A percentile compares a stretch with the other conserved stretches of the same genome.
phyloP scores from a whole-genome alignment of 2,113 vertebrate species.

The Catharus minimus region DNA sequence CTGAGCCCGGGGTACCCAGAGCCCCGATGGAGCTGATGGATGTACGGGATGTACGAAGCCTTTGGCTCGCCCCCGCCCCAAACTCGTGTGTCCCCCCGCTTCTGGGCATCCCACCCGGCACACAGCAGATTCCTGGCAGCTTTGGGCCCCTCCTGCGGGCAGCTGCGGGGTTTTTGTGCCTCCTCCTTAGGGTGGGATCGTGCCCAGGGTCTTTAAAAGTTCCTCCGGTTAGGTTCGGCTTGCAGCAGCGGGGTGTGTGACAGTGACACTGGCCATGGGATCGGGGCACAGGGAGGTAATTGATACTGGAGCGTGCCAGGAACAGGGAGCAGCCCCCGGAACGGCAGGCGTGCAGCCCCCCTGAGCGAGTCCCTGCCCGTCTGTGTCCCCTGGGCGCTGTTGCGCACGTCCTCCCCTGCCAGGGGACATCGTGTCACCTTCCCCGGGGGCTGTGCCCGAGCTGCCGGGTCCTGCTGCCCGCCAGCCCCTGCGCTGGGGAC shows the following conservation, averaged over 20 bases:
- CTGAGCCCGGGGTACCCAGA: rapidly evolving
- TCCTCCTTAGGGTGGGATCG: rapidly evolving
- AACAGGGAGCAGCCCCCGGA: background rate
- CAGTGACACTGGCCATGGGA: rapidly evolving
- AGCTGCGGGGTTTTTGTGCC: background rate
- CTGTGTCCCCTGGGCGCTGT: background rate
- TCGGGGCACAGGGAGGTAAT: background rate
- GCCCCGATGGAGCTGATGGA: background rate
- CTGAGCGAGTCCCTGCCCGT: background rate
- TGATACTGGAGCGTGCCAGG: rapidly evolving
- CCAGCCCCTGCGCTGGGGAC: rapidly evolving
- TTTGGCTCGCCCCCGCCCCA: background rate
- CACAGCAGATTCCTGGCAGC: background rate
- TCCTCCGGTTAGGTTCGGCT: rapidly evolving
- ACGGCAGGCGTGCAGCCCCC: rapidly evolving
- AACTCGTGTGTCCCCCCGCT: rapidly evolving
- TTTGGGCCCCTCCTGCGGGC: background rate
- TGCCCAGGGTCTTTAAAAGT: background rate
- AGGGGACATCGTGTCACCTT: background rate
- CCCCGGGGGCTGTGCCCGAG: rapidly evolving
- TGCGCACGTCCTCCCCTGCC: background rate
- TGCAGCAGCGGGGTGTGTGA: rapidly evolving
- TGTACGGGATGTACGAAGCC: rapidly evolving
- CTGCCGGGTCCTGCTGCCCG: background rate
- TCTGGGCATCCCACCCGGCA: rapidly evolving